These are phyloP conservation scores for Samia ricini DNA, from an alignment of 1,140 invertebrate genomes.

Conservation along the genomic window DNA sequence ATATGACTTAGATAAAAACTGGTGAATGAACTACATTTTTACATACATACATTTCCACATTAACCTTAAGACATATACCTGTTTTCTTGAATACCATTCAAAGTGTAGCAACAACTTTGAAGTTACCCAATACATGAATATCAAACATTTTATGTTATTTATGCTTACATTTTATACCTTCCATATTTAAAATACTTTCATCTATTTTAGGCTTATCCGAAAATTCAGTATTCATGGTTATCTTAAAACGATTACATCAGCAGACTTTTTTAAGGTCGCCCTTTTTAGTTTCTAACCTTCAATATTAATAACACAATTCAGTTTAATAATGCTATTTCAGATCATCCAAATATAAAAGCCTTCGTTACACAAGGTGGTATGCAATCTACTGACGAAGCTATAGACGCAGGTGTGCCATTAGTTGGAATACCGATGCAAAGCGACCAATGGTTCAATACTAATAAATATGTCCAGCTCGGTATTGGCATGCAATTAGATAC, in stretches of 20 bases:
- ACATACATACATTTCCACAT: too few species aligned
- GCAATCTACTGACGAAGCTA: conserved; percentile 77
- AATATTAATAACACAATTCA: neutral
- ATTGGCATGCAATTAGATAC: conserved; percentile 9
- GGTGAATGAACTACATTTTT: too few species aligned
- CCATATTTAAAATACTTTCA: too few species aligned
- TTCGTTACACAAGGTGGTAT: conserved; percentile 80
- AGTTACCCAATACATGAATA: too few species aligned
- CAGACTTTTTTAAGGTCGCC: neutral
- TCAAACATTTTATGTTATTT: too few species aligned
- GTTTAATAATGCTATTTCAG: conserved; percentile 35
- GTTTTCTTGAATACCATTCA: too few species aligned
- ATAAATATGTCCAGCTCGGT: conserved; percentile 9
- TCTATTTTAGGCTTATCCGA: too few species aligned
- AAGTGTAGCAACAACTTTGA: too few species aligned
- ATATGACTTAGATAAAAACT: too few species aligned
- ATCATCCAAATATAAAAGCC: conserved; percentile 71
- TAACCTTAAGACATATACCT: too few species aligned
- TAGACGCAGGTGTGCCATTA: conserved; percentile 76
- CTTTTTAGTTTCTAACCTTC: neutral
- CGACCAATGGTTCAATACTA: conserved; percentile 40
- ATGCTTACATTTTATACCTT: too few species aligned
- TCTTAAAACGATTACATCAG: neutral
- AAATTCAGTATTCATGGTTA: neutral
- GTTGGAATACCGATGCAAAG: conserved; percentile 57